phyloP scores from a whole-genome alignment of 2,113 vertebrate species.

The Numida meleagris region DNA sequence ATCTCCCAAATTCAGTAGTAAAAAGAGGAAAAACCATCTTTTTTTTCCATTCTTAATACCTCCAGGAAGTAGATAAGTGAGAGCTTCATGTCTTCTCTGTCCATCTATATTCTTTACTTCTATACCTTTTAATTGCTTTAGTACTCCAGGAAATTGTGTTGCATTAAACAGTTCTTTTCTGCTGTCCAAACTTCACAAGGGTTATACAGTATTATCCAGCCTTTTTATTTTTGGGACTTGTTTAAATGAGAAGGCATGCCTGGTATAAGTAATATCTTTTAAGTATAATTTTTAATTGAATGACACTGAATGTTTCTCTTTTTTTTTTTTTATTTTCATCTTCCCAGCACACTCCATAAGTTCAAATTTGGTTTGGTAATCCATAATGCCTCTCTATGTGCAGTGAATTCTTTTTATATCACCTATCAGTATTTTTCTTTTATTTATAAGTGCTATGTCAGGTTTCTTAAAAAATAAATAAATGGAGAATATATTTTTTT shows the following conservation, averaged over 20 bases:
- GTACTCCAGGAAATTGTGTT: not conserved
- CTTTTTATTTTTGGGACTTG: not conserved
- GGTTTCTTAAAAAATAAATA: not conserved
- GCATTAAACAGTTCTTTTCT: not conserved
- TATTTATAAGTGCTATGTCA: not conserved
- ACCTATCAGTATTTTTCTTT: not conserved
- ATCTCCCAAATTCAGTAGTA: not conserved
- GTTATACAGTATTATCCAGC: not conserved
- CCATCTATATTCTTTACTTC: not conserved
- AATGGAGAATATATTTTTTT: not conserved
- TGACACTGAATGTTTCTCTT: not conserved
- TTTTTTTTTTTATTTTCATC: not conserved
- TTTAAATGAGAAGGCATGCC: not conserved
- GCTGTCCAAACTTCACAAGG: not conserved
- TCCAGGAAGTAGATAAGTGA: slow-evolving; percentile 12
- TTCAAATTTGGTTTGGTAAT: not conserved
- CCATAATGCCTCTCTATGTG: not conserved
- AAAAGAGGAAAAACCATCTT: not conserved
- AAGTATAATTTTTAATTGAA: not conserved
- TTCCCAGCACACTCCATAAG: not conserved
- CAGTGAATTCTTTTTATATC: not conserved
- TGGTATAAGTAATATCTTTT: not conserved
- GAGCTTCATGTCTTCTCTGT: not conserved
- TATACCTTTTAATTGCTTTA: not conserved
- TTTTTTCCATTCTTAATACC: not conserved